phyloP scores from a whole-genome alignment of 2,888 invertebrate species.

The Lepetodrilus schrolli region DNA sequence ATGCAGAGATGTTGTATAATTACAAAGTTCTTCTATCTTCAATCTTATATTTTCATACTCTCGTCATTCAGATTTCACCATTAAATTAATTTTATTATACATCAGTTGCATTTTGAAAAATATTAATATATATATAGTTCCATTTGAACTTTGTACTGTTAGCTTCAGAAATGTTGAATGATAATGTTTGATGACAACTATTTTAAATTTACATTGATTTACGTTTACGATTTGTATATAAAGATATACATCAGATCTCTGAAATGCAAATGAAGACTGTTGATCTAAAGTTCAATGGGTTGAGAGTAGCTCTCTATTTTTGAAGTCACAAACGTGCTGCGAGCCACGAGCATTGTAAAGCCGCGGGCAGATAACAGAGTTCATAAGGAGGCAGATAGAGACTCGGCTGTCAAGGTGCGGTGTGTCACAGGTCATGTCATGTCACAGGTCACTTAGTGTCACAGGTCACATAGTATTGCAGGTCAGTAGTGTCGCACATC shows the following conservation, averaged over 20 bases:
- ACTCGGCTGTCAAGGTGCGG: conserved; percentile 1
- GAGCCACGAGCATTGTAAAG: background rate
- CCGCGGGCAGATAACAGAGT: background rate
- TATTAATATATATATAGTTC: background rate
- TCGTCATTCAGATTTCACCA: background rate
- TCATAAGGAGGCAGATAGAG: background rate
- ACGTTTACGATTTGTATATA: no score
- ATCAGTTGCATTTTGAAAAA: background rate
- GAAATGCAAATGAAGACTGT: background rate
- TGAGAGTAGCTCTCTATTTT: background rate
- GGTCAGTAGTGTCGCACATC: background rate
- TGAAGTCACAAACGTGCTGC: background rate
- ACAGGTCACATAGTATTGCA: background rate
- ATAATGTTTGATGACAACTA: background rate
- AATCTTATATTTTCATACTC: background rate
- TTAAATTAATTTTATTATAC: background rate
- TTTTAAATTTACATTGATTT: no score
- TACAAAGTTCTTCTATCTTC: background rate
- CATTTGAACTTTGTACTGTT: background rate
- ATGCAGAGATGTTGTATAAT: no score
- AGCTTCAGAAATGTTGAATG: background rate
- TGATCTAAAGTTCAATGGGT: background rate
- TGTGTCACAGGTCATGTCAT: background rate
- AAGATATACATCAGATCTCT: no score
- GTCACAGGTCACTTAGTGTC: background rate